Evolutionary conservation across 2,888 invertebrate genomes (phyloP).

Genomic region (Drosophila cyrtoloma): DNA sequence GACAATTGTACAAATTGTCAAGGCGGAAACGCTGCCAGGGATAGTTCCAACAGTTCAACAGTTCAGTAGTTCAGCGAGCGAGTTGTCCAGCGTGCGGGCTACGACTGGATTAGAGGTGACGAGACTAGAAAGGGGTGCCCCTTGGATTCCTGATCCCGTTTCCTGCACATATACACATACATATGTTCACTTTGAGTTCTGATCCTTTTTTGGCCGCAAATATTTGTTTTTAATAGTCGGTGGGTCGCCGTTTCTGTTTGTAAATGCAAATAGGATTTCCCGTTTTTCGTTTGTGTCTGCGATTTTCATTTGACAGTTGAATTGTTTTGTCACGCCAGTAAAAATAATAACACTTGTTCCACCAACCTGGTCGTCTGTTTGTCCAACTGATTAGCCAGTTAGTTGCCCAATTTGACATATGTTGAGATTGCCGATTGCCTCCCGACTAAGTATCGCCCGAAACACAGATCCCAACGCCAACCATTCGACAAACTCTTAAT

Average conservation of each 20-base stretch:
- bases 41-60: constrained; percentile 59
- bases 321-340: constrained; percentile 47
- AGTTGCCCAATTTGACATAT: constrained; percentile 81
- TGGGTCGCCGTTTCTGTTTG: constrained; percentile 58
- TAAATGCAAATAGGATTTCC: constrained; percentile 83
- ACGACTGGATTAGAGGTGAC: constrained; percentile 66
- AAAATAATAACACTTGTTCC: constrained; percentile 83
- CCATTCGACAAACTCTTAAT: constrained; percentile 29
- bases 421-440: constrained; percentile 66
- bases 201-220: constrained; percentile 80
- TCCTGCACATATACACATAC: constrained; percentile 63
- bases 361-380: constrained; percentile 52
- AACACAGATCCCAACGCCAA: constrained; percentile 17
- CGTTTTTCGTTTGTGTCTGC: constrained; percentile 36
- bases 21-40: constrained; percentile 83
- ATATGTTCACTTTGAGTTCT: constrained; percentile 82
- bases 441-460: constrained; percentile 7
- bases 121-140: constrained; percentile 62
- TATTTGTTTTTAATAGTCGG: constrained; percentile 84
- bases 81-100: constrained; percentile 41
- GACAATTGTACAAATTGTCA: constrained; percentile 84
- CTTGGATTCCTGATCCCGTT: constrained; percentile 37
- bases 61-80: constrained; percentile 44
- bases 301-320: constrained; percentile 71
- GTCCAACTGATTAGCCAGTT: constrained; percentile 76